A percentile compares a stretch with the other conserved stretches of the same genome.
Conservation (phyloP, 2,113 vertebrate species). For the Fulmarus glacialis region DNA sequence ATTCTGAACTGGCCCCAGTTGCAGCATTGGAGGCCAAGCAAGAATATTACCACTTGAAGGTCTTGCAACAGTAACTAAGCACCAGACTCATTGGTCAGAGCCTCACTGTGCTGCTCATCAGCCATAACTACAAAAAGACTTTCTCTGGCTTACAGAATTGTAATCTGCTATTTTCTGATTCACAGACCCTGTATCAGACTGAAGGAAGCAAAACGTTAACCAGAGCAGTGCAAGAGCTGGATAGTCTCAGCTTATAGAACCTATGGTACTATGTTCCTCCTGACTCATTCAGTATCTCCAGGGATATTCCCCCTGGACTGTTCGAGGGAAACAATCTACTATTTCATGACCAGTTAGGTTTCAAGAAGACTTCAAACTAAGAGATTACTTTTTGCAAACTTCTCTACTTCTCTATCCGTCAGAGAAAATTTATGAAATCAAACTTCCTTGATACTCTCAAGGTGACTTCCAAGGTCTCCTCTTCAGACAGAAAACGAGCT, state of each 20-base stretch:
- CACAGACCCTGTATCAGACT: not conserved
- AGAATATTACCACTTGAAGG: not conserved
- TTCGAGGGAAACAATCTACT: not conserved
- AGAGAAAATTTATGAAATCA: constrained; percentile 80
- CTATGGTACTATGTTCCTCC: not conserved
- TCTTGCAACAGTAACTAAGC: not conserved
- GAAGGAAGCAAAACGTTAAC: not conserved
- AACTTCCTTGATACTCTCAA: constrained; percentile 80
- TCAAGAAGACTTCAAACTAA: not conserved
- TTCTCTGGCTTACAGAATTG: not conserved
- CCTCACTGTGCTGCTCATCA: not conserved
- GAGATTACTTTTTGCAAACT: not conserved
- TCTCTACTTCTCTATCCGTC: constrained; percentile 19
- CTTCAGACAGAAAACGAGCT: constrained; percentile 82
- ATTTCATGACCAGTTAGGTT: not conserved
- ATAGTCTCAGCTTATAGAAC: not conserved
- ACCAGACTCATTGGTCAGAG: not conserved
- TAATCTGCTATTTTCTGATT: not conserved
- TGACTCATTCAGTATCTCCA: not conserved
- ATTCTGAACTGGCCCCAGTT: not conserved
- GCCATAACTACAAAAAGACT: not conserved
- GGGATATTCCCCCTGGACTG: not conserved
- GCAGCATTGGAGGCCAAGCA: not conserved
- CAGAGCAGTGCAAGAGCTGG: not conserved
- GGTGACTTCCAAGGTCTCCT: constrained; percentile 85